Base-by-base conservation (phyloP, 1,140 invertebrate species). In the Aethina tumida region DNA sequence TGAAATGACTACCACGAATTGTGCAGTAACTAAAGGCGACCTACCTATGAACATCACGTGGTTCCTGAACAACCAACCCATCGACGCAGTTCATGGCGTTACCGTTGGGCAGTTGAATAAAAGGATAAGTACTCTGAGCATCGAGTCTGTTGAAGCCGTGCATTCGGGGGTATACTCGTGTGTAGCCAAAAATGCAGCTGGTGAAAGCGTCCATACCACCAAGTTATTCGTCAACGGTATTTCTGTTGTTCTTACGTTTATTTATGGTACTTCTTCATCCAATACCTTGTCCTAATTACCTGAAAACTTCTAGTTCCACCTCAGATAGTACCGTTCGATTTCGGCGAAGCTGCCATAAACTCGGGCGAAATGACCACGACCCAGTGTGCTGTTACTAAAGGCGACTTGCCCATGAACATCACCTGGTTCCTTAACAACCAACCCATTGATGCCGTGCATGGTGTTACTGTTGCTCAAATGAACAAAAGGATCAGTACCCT, bases 11-110 rank as follows among this genome's bases (percentile, higher is more conserved):
- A 75, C 77, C 45, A 70, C 79, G 20, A 74, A 73, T 45, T 87
- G 83, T 59, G 66, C 76, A 39, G 75, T 84, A 20, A 74, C 74
- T 9, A 82, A 83, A 55, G 85, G 84, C 21, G 84, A 86, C 57
- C 63, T 79, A 43, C 81, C 82, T 2, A 62, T 85, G 37, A 75
- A 73, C 20, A 79, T 85, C 47, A 67, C 66, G 6, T 87, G 82
- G 83, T 75, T 70, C 26, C 75, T 84, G 52, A 79, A 74, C 54
- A 33, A 37, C n/a, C 31, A 30, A 20, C 29, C 35, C 26, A 64
- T 62, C 10, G 49, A 48, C 32, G 50, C 63, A 15, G 56, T 65
- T 35, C 32, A 39, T 12, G 53, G 52, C 13, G 38, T 55, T 12
- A 60, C 56, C 4, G 53, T 69, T 3, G 55, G 59, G 19, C 62